phyloP scores from a whole-genome alignment of 2,113 vertebrate species.

The Paraplagusia blochii region DNA sequence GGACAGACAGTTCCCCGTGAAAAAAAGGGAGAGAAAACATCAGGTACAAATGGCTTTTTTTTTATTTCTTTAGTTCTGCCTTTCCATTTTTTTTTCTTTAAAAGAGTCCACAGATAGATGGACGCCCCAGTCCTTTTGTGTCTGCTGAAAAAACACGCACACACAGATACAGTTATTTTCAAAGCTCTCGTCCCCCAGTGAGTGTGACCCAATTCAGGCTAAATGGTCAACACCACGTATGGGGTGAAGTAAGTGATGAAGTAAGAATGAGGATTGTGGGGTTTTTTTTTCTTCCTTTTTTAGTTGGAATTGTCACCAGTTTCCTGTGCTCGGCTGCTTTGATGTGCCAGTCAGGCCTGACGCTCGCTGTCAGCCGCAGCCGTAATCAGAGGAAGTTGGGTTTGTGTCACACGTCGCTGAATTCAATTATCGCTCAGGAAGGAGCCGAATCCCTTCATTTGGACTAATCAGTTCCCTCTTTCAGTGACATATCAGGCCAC shows the following conservation, averaged over 20 bases:
- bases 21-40: constrained; percentile 69
- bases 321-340: constrained; percentile 54
- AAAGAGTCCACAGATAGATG: constrained; percentile 66
- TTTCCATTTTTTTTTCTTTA: constrained; percentile 54
- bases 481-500: constrained; percentile 30
- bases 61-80: constrained; percentile 49
- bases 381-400: constrained; percentile 48
- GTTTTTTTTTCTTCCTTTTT: constrained; percentile 11
- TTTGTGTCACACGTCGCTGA: constrained; percentile 37
- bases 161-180: constrained; percentile 61
- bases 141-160: constrained; percentile 53
- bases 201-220: constrained; percentile 54
- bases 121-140: constrained; percentile 54
- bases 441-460: constrained; percentile 41
- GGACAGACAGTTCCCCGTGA: constrained; percentile 81
- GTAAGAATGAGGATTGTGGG: constrained; percentile 37
- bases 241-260: constrained; percentile 50
- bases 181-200: constrained; percentile 51
- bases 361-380: constrained; percentile 39
- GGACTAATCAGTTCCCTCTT: constrained; percentile 40
- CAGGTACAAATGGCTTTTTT: constrained; percentile 59
- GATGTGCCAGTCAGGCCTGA: constrained; percentile 59
- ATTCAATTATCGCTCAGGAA: constrained; percentile 39
- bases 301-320: constrained; percentile 49
- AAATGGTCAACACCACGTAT: constrained; percentile 56